phyloP scores from a whole-genome alignment of 2,113 vertebrate species.

The Triplophysa dalaica region DNA sequence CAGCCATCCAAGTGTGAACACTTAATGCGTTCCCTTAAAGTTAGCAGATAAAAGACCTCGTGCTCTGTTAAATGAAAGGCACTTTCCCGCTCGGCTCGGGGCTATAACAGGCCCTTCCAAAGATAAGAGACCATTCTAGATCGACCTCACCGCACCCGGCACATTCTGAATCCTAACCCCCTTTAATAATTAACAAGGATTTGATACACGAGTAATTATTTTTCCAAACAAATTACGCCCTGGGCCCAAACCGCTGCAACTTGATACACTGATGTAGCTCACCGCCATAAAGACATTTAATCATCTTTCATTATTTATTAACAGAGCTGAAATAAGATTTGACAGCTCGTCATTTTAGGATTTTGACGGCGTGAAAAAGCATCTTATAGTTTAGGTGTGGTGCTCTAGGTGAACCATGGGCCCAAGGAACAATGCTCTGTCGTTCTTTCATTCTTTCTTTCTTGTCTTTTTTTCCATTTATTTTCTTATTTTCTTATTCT shows the following conservation, averaged over 20 bases:
- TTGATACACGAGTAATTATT: slow-evolving; percentile 76
- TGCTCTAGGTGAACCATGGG: neutral
- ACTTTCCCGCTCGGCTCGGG: slow-evolving; percentile 17
- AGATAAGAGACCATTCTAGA: slow-evolving; percentile 42
- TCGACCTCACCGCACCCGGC: slow-evolving; percentile 49
- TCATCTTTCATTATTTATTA: slow-evolving; percentile 78
- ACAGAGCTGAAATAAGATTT: slow-evolving; percentile 66
- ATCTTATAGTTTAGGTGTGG: neutral
- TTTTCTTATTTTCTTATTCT: too few species aligned
- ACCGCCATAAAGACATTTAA: slow-evolving; percentile 70
- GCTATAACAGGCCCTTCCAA: slow-evolving; percentile 31
- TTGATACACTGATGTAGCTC: slow-evolving; percentile 69
- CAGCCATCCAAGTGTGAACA: slow-evolving; percentile 24
- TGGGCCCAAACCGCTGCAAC: slow-evolving; percentile 66
- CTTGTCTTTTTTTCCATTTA: too few species aligned
- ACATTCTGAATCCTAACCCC: slow-evolving; percentile 65
- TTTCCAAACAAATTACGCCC: slow-evolving; percentile 78
- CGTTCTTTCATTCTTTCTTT: too few species aligned
- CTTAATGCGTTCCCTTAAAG: slow-evolving; percentile 25
- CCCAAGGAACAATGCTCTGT: neutral
- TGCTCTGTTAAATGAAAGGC: slow-evolving; percentile 34
- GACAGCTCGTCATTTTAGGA: slow-evolving; percentile 58
- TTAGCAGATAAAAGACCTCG: slow-evolving; percentile 26
- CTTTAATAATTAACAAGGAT: slow-evolving; percentile 76
- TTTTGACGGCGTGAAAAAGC: slow-evolving; percentile 34